These are phyloP conservation scores for Euzophera pinguis DNA, from an alignment of 2,888 invertebrate genomes.

Conservation along the genomic window DNA sequence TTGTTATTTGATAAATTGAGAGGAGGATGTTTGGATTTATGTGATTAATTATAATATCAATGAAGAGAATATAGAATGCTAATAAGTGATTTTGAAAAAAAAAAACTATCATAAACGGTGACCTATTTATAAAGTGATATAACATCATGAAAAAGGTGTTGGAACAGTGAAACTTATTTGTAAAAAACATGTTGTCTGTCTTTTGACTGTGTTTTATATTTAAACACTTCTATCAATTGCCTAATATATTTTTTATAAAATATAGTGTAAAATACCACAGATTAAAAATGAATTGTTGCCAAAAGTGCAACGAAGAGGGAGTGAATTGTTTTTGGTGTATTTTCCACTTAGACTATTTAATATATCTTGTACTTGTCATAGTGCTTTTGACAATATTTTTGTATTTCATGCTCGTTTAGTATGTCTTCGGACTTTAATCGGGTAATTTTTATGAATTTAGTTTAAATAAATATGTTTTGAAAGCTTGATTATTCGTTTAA, in stretches of 20 bases:
- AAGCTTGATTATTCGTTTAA: neutral
- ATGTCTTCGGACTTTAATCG: slow-evolving; percentile 10
- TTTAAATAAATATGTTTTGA: neutral
- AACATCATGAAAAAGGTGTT: no score
- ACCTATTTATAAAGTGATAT: no score
- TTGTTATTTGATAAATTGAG: no score
- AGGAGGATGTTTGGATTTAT: no score
- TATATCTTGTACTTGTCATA: slow-evolving; percentile 40
- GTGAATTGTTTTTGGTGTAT: slow-evolving; percentile 39
- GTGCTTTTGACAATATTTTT: slow-evolving; percentile 45
- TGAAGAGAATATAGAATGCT: no score
- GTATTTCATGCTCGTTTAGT: slow-evolving; percentile 41
- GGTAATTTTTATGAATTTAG: neutral
- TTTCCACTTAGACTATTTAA: slow-evolving; percentile 46
- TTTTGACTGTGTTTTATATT: neutral
- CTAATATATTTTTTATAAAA: no score
- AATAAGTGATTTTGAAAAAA: no score
- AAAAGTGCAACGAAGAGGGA: slow-evolving; percentile 22
- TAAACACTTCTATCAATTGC: no score
- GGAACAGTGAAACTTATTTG: neutral
- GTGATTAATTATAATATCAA: no score
- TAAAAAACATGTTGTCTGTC: neutral
- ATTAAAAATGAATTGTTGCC: slow-evolving; percentile 20
- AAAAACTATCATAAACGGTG: no score
- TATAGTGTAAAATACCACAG: neutral